phyloP scores from a whole-genome alignment of 2,113 vertebrate species.

The Sakesphorus luctuosus region DNA sequence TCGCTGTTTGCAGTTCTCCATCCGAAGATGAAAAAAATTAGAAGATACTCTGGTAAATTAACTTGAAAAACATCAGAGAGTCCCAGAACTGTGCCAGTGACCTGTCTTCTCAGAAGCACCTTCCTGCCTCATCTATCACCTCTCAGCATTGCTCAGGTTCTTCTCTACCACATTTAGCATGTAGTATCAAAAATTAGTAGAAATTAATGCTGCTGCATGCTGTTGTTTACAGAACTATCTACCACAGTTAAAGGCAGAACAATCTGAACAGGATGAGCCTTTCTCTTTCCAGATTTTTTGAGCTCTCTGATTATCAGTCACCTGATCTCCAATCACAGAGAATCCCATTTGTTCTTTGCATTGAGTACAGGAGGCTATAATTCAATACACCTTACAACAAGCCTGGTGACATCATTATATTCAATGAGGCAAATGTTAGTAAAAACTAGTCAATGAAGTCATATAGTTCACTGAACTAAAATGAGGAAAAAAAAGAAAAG shows the following conservation, averaged over 20 bases:
- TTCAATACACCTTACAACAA: background rate
- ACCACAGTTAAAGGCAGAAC: background rate
- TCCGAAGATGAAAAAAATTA: background rate
- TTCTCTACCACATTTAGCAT: background rate
- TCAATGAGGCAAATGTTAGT: background rate
- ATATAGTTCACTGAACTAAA: background rate
- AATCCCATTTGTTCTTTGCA: accelerated
- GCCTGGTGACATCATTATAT: background rate
- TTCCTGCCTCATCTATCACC: background rate
- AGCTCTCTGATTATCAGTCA: background rate
- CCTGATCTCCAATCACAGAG: background rate
- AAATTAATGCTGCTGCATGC: background rate
- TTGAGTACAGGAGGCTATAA: background rate
- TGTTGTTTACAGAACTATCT: background rate
- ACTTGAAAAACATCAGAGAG: background rate
- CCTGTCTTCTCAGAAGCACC: background rate
- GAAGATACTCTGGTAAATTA: background rate
- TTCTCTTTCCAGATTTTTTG: background rate
- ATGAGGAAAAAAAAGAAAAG: background rate
- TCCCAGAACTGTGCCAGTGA: background rate
- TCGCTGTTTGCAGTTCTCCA: background rate
- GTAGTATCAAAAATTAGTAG: background rate
- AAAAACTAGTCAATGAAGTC: background rate
- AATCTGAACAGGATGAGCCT: background rate
- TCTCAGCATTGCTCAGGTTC: background rate